A percentile compares a stretch with the other conserved stretches of the same genome.
Evolutionary conservation across 2,888 invertebrate species (phyloP).

Genomic region (Limnephilus auricula): DNA sequence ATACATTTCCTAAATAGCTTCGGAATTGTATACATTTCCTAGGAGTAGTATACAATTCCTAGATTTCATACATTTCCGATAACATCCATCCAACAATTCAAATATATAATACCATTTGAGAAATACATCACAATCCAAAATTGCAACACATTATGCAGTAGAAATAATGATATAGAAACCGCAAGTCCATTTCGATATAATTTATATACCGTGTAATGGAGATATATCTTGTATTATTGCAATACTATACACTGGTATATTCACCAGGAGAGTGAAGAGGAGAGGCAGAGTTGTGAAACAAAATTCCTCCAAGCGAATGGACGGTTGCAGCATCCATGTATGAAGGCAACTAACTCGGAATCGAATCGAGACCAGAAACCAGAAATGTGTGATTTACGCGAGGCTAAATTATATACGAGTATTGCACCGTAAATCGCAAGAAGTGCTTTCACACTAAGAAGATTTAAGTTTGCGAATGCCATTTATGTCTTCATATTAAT

Average conservation of each 20-base stretch:
- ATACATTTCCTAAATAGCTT: too few relatives aligned
- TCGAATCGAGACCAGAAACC: constrained; percentile 8
- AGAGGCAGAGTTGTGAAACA: neutral
- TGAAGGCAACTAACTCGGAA: neutral
- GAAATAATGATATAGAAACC: neutral
- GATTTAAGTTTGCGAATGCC: too few relatives aligned
- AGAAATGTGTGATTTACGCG: neutral
- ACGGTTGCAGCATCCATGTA: constrained; percentile 5
- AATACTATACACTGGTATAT: neutral
- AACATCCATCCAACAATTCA: neutral
- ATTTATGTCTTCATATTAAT: too few relatives aligned
- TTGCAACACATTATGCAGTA: neutral
- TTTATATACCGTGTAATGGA: neutral
- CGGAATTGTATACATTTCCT: too few relatives aligned
- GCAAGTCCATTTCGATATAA: neutral
- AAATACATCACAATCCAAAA: neutral
- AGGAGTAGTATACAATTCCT: too few relatives aligned
- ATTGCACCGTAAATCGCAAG: neutral
- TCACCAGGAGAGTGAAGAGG: neutral
- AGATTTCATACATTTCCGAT: too few relatives aligned
- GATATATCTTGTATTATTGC: neutral
- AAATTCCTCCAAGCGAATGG: neutral
- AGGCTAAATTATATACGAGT: neutral
- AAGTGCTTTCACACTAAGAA: neutral
- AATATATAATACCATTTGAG: neutral